Percentiles rank a stretch among this genome's conserved stretches.
Conservation (phyloP, 1,140 invertebrate species). For the Listronotus oregonensis region DNA sequence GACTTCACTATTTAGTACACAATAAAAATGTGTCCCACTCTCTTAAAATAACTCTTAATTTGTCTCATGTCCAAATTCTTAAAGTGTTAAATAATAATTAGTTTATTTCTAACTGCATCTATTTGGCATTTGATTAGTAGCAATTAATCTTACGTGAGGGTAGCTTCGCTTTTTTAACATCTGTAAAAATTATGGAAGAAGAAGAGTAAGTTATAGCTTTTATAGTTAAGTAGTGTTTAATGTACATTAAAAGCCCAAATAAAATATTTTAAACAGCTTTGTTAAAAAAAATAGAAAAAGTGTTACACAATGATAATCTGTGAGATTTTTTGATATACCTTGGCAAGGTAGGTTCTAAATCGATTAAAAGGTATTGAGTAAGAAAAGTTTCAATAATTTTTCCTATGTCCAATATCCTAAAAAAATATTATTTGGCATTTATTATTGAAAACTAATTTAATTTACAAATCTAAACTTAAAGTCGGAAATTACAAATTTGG, state of each 20-base stretch:
- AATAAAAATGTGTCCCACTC: slow-evolving; percentile 14
- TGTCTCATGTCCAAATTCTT: slow-evolving; percentile 24
- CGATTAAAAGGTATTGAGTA: too few relatives aligned
- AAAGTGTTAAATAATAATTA: slow-evolving; percentile 15
- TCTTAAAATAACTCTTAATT: slow-evolving; percentile 20
- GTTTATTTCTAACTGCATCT: slow-evolving; percentile 17
- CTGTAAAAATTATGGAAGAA: slow-evolving; percentile 24
- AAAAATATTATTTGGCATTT: too few relatives aligned
- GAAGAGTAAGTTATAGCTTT: slow-evolving; percentile 29
- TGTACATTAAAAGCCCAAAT: background rate
- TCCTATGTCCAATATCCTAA: too few relatives aligned
- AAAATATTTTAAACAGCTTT: background rate
- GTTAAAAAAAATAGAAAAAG: background rate
- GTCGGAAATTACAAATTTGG: too few relatives aligned
- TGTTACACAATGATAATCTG: too few relatives aligned
- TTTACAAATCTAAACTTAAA: too few relatives aligned
- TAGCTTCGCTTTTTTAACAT: slow-evolving; percentile 7
- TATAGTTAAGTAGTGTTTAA: background rate
- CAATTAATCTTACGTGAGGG: slow-evolving; percentile 7
- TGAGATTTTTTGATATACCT: too few relatives aligned
- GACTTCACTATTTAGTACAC: slow-evolving; percentile 14
- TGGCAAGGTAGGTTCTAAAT: too few relatives aligned
- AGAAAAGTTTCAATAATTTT: too few relatives aligned
- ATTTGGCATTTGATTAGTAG: slow-evolving; percentile 21
- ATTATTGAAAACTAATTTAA: too few relatives aligned